Evolutionary conservation across 2,888 invertebrate genomes (phyloP), one percentile per base, ranked within the genome.

Genomic region (Leptinotarsa rubiginosa): DNA sequence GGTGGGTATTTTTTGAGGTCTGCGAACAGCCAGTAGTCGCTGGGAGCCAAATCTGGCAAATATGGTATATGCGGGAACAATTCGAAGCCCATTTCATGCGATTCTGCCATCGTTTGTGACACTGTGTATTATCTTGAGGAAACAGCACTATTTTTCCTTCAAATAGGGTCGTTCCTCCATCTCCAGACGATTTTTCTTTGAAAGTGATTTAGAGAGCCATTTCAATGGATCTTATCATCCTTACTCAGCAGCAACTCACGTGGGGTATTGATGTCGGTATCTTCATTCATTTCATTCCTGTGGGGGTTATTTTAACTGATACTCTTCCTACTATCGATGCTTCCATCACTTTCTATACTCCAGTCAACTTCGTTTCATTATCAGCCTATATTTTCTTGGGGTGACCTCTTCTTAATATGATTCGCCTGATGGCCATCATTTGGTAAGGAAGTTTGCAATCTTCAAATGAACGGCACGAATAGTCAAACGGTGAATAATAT

Each of bases 401-500:
- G 16, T 25, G 25, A 59, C 59, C 31, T 59, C 59, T 59, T 59
- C 59, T 22, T 59, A 3, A 15, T 3, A 59, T 59, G 25, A 59
- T 59, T n/a, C 16, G 15, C 13, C 59, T 59, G 22, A 59, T 59
- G 25, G 59, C 59, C 16, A 59, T 59, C 25, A 59, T 59, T 15
- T 59, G 16, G 31, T 59, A 16, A 59, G 25, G 13, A 4, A 31
- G 16, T 59, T 59, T 15, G 59, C 59, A 59, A 59, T 31, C 16
- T 59, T 25, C 31, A 31, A 59, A n/a, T 59, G 7, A 10, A 16
- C 20, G 5, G 54, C 20, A 59, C 31, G 59, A 59, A 59, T 25
- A 59, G 1, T 59, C 7, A 59, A 25, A 59, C 1, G 16, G 31
- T 59, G 16, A 59, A 31, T 59, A 59, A 25, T 16, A 59, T 25